Base-by-base conservation (phyloP, 2,113 vertebrate species). In the Hippocampus abdominalis region DNA sequence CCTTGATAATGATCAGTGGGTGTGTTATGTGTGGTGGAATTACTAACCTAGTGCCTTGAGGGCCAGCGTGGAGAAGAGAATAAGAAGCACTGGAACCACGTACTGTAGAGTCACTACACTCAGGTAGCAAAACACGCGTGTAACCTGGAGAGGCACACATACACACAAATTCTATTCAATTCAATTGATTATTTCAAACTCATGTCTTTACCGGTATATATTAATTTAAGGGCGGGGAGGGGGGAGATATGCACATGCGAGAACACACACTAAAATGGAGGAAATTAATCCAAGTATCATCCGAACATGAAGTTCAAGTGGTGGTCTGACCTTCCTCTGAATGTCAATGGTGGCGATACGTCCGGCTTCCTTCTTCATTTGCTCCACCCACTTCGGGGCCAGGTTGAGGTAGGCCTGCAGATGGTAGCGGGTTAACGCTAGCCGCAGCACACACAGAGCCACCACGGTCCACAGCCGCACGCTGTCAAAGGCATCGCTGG, bases 391-490 rank as follows among this genome's bases (percentile, higher is more conserved):
- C 79, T 93, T 91, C 80, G 92, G 91, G 1, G 96, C 92, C 72
- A 99, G 91, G 71, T 93, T 93, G 70, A 99, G 93, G 88, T 99
- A 99, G 0, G 97, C 97, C 91, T 99, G 97, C 80, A 99, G 88
- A 87, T 98, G 96, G 46, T 81, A 90, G 3, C 94, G 93, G 1
- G 92, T 93, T 72, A 96, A 71, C 0, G 78, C 86, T 59, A 98
- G 79, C 8, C 95, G 91, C 76, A 98, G 77, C 16, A 89, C 75
- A 48, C 96, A 96, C 60, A 95, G 80, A 0, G 5, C 84, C 36
- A 97, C 85, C 2, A 99, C 61, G 44, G 86, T 80, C 95, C 97
- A 98, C 67, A 99, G 93, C 5, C 97, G 95, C 4, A 86, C 13
- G 0, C 93, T 93, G 85, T 96, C 93, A 23, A 94, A 98, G 0